Base-by-base conservation (phyloP, 2,113 vertebrate genomes). In the Toxotes chatareus region DNA sequence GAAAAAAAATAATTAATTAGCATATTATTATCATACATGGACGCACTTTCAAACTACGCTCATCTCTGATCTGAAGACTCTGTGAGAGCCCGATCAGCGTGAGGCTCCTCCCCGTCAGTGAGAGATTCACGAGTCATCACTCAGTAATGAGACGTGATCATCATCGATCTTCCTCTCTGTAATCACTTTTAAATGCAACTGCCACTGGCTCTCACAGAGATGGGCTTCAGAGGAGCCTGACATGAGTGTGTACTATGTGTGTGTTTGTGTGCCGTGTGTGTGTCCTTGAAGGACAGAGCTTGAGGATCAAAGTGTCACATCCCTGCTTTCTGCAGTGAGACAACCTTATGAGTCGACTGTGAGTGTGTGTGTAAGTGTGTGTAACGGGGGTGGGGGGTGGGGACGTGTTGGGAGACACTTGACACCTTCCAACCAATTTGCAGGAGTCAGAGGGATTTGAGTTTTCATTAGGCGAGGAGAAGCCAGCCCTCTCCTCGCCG, bases 351-450 rank as follows among this genome's bases (percentile, higher is more conserved):
- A 82, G 78, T 56, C 70, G 2, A 56, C 12, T 31, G 4, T 44
- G 63, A 19, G 46, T 63, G 73, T 77, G 62, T 64, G 73, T 77
- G 68, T 72, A 65, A 27, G 68, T 51, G 49, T 32, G 57, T 7
- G 2, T 38, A 1, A 17, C 3, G 21, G 8, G 44, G 17, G 27
- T 7, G 42, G 9, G 56, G 27, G 27, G 27, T 21, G 65, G 68
- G 81, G 59, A 60, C 16, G 53, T 40, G 79, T 53, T 49, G 65
- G 67, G 63, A 73, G 90, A 85, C 68, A 92, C 87, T 82, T 69
- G 89, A 92, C 89, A 92, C 91, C 93, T 88, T 81, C 53, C 7
- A 89, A 86, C 87, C 88, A 92, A 92, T 92, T 92, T 88, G 79
- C 80, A 88, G 82, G 73, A 89, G 83, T 90, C 85, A 63, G 71